Percentiles rank a stretch among this genome's conserved stretches.
These are phyloP conservation scores for Eretmochelys imbricata DNA, from an alignment of 2,113 vertebrate genomes.

Conservation along the genomic window DNA sequence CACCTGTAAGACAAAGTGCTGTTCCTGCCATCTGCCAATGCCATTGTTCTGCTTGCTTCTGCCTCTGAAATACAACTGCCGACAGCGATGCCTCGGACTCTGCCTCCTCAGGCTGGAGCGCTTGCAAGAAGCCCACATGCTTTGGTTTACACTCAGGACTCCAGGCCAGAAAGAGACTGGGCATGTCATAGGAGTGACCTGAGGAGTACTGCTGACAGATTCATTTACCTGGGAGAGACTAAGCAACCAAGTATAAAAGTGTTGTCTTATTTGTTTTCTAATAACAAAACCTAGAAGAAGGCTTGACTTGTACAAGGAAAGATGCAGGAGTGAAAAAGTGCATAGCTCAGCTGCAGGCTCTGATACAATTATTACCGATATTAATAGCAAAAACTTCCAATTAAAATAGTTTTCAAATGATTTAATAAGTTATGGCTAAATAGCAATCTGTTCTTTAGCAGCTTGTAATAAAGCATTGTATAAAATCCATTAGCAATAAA, in stretches of 20 bases:
- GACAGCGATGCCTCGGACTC: neutral
- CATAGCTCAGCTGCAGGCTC: neutral
- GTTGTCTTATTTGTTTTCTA: neutral
- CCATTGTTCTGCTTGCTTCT: neutral
- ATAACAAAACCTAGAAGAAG: neutral
- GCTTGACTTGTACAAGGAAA: neutral
- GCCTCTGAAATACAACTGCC: neutral
- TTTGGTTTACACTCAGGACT: neutral
- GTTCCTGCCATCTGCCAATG: neutral
- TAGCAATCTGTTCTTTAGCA: constrained; percentile 19
- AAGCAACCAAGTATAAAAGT: neutral
- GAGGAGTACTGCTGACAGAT: neutral
- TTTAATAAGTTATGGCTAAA: constrained; percentile 6
- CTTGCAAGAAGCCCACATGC: neutral
- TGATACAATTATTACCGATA: neutral
- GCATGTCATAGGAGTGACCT: neutral
- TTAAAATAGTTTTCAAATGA: neutral
- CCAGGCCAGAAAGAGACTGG: neutral
- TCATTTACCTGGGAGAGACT: neutral
- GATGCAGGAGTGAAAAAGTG: neutral
- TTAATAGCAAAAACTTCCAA: neutral
- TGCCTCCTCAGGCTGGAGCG: neutral
- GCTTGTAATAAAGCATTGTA: neutral
- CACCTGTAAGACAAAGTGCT: neutral
- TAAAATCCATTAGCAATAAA: neutral